phyloP scores from a whole-genome alignment of 2,888 invertebrate genomes.

The Melieria crassipennis region DNA sequence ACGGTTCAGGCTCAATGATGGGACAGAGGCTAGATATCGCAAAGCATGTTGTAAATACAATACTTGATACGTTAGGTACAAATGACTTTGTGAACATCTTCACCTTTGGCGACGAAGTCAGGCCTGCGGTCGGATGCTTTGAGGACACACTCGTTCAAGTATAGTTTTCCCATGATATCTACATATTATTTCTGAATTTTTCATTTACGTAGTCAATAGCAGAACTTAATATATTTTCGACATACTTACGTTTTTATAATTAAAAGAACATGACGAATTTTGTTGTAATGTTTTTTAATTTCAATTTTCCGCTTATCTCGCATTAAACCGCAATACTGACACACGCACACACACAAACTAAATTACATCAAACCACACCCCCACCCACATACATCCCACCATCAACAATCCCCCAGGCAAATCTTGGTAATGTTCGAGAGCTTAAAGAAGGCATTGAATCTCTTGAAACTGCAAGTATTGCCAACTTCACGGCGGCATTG shows the following conservation, averaged over 20 bases:
- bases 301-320: too few relatives aligned
- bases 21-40: constrained; percentile 91
- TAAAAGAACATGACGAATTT: too few relatives aligned
- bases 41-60: constrained; percentile 84
- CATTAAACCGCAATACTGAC: not conserved
- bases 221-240: too few relatives aligned
- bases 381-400: constrained; percentile 16
- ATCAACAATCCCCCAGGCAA: constrained; percentile 71
- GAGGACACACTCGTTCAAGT: constrained; percentile 90
- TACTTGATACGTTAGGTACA: constrained; percentile 95
- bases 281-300: too few relatives aligned
- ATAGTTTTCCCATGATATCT: constrained; percentile 44
- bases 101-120: constrained; percentile 85
- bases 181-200: too few relatives aligned
- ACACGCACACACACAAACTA: constrained; percentile 19
- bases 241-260: not conserved
- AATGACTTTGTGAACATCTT: constrained; percentile 98
- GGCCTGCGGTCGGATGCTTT: constrained; percentile 88
- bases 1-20: constrained; percentile 92
- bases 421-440: constrained; percentile 83
- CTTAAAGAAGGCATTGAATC: constrained; percentile 82
- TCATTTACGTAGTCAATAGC: too few relatives aligned
- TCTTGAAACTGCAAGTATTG: constrained; percentile 86
- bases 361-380: not conserved
- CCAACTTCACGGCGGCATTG: constrained; percentile 92